Percentiles rank a stretch among this genome's conserved stretches.
Conservation (phyloP, 1,140 invertebrate genomes). For the Anagrus nilaparvatae region DNA sequence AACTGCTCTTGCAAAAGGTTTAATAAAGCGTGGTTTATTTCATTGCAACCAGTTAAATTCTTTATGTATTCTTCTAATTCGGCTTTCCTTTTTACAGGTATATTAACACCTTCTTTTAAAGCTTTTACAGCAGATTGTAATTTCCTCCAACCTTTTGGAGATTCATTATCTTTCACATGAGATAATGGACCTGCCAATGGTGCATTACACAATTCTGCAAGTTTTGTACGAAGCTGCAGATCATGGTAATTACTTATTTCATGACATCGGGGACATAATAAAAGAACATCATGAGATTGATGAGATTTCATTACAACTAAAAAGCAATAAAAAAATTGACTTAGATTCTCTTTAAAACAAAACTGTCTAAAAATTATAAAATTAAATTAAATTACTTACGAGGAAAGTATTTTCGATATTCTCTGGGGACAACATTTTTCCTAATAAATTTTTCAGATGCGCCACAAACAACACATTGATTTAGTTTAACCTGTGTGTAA, state of each 20-base stretch:
- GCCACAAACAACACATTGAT: slow-evolving; percentile 80
- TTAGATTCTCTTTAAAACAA: slow-evolving; percentile 5
- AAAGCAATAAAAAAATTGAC: slow-evolving; percentile 22
- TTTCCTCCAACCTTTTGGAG: slow-evolving; percentile 38
- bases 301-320: slow-evolving; percentile 68
- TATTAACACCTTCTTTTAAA: slow-evolving; percentile 40
- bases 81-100: slow-evolving; percentile 45
- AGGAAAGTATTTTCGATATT: slow-evolving; percentile 77
- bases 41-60: slow-evolving; percentile 35
- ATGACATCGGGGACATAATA: slow-evolving; percentile 68
- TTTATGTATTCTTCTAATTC: slow-evolving; percentile 43
- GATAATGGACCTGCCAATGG: slow-evolving; percentile 43
- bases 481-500: slow-evolving; percentile 64
- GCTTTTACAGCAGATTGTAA: slow-evolving; percentile 59
- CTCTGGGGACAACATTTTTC: slow-evolving; percentile 74
- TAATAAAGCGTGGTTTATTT: slow-evolving; percentile 42
- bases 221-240: slow-evolving; percentile 46
- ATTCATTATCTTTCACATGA: slow-evolving; percentile 19
- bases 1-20: slow-evolving; percentile 33
- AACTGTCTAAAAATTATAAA: background rate
- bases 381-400: slow-evolving; percentile 33
- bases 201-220: slow-evolving; percentile 55
- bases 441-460: slow-evolving; percentile 56
- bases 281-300: slow-evolving; percentile 70
- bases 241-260: slow-evolving; percentile 61